Evolutionary conservation across 30 jellyfish, hydroid and myxozoan genomes (phyloP).

Genomic region (Hydractinia echinata): DNA sequence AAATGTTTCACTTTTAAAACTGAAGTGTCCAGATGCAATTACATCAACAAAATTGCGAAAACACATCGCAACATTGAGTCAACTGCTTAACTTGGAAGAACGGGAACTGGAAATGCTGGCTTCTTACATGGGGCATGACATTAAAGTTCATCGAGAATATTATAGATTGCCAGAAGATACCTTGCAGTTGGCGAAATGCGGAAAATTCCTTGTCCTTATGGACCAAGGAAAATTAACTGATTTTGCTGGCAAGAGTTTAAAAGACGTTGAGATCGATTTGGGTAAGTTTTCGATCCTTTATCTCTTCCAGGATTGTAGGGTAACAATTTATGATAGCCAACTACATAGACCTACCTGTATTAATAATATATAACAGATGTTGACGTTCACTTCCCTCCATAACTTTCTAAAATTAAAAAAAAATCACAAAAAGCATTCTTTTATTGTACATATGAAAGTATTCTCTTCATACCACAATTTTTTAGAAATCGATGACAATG

Average conservation of each 20-base stretch:
- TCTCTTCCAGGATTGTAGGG: no score
- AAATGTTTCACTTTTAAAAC: slow-evolving; percentile 5
- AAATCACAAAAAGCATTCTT: no score
- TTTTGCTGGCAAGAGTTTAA: slow-evolving; percentile 13
- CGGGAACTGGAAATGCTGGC: slow-evolving; percentile 55
- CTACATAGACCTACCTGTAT: no score
- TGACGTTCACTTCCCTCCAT: no score
- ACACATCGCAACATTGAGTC: slow-evolving; percentile 50
- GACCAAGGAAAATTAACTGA: slow-evolving; percentile 26
- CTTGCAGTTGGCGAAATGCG: slow-evolving; percentile 51
- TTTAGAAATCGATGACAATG: no score
- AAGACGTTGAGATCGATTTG: slow-evolving; percentile 17
- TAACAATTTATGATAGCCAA: no score
- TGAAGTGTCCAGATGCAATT: slow-evolving; percentile 40
- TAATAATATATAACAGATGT: no score
- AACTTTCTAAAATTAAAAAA: no score
- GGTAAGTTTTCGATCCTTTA: no score
- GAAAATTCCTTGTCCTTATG: slow-evolving; percentile 41
- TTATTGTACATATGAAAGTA: no score
- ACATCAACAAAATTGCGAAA: slow-evolving; percentile 41
- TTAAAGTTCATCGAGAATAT: slow-evolving; percentile 50
- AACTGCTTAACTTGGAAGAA: slow-evolving; percentile 38
- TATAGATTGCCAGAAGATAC: slow-evolving; percentile 51
- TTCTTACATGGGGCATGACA: slow-evolving; percentile 53
- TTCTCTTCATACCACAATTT: no score